phyloP scores from a whole-genome alignment of 2,797 vertebrate genomes.

The Pseudomugil gertrudae region DNA sequence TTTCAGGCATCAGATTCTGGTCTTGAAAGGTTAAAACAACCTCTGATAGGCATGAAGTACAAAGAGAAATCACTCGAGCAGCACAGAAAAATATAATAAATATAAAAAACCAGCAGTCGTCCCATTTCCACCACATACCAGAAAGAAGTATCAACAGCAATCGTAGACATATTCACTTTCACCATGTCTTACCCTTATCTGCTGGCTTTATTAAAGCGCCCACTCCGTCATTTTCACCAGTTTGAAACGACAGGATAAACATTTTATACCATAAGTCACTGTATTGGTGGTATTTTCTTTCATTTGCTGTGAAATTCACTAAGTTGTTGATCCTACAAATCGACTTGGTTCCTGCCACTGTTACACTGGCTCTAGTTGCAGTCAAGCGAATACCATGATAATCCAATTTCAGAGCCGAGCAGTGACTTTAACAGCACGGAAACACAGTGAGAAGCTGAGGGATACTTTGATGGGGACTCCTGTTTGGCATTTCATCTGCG shows the following conservation, averaged over 20 bases:
- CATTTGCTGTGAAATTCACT: constrained; percentile 46
- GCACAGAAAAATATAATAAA: too few relatives aligned
- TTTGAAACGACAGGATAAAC: background rate
- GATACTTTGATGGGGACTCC: background rate
- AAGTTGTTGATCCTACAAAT: constrained; percentile 14
- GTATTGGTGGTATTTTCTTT: constrained; percentile 5
- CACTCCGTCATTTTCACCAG: background rate
- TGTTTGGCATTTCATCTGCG: background rate
- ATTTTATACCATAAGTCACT: background rate
- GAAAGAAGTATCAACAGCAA: too few relatives aligned
- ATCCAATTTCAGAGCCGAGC: background rate
- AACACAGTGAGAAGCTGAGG: background rate
- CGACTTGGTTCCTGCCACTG: constrained; percentile 29
- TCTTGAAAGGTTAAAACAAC: too few relatives aligned
- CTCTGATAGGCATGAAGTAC: too few relatives aligned
- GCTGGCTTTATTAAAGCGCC: background rate
- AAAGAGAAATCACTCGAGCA: too few relatives aligned
- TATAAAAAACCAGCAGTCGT: too few relatives aligned
- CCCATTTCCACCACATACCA: too few relatives aligned
- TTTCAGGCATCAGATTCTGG: too few relatives aligned
- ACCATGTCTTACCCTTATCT: background rate
- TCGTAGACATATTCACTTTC: too few relatives aligned
- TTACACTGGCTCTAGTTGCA: constrained; percentile 19
- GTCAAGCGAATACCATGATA: constrained; percentile 30
- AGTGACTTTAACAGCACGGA: background rate